phyloP scores from a whole-genome alignment of 2,888 invertebrate genomes.

The Brenthis ino region DNA sequence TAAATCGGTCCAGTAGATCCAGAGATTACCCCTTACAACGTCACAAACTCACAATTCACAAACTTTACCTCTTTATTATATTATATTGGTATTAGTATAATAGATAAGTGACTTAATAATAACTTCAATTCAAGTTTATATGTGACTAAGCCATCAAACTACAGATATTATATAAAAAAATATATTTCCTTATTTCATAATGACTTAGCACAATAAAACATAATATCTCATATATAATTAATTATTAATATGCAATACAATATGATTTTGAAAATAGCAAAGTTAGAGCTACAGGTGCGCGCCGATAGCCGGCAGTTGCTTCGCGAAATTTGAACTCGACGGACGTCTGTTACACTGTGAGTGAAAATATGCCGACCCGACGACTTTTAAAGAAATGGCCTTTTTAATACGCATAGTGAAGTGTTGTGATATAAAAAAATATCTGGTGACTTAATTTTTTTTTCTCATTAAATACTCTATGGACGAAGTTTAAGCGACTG shows the following conservation, averaged over 20 bases:
- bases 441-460: constrained; percentile 33
- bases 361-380: constrained; percentile 27
- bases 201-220: not conserved
- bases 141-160: no score
- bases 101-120: no score
- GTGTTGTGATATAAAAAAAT: constrained; percentile 35
- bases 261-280: constrained; percentile 13
- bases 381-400: constrained; percentile 37
- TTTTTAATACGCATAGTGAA: constrained; percentile 35
- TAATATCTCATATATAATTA: not conserved
- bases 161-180: not conserved
- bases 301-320: constrained; percentile 39
- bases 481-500: not conserved
- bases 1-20: no score
- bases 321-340: constrained; percentile 28
- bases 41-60: no score
- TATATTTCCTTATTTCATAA: not conserved
- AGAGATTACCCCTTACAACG: no score
- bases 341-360: constrained; percentile 28
- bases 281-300: constrained; percentile 44
- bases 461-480: not conserved
- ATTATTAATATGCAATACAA: not conserved
- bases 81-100: no score
- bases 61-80: no score
- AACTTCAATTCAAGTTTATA: no score